Evolutionary conservation across 2,797 vertebrate species (phyloP).

Genomic region (Odontamblyopus rebecca): DNA sequence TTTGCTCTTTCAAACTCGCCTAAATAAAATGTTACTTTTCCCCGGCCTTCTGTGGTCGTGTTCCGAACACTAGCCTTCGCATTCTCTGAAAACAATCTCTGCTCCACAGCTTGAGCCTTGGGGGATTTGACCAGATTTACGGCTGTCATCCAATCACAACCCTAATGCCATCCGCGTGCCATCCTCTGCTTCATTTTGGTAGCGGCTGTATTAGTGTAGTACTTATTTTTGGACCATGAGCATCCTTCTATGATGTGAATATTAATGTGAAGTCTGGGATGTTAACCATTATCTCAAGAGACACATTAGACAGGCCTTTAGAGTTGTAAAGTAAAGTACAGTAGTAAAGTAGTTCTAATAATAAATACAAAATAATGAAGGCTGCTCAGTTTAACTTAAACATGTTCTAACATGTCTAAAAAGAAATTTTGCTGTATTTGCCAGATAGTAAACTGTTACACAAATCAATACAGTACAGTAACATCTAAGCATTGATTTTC

Average conservation of each 20-base stretch:
- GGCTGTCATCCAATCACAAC: constrained; percentile 66
- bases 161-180: constrained; percentile 23
- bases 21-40: background rate
- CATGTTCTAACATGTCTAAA: too few species aligned
- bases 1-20: constrained; percentile 7
- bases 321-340: background rate
- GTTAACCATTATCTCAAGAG: background rate
- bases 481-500: background rate
- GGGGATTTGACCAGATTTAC: constrained; percentile 69
- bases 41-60: constrained; percentile 17
- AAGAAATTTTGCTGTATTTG: background rate
- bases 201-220: constrained; percentile 3
- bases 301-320: background rate
- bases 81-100: constrained; percentile 57
- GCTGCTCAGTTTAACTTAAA: too few species aligned
- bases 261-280: background rate
- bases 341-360: too few species aligned
- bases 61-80: constrained; percentile 18
- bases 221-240: constrained; percentile 23
- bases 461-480: background rate
- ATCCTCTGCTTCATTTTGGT: constrained; percentile 41
- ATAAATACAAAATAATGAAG: too few species aligned
- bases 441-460: background rate
- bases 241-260: constrained; percentile 24
- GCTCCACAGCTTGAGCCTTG: constrained; percentile 55